Base-by-base conservation (phyloP, 2,888 invertebrate genomes). In the Panzeria rudis region DNA sequence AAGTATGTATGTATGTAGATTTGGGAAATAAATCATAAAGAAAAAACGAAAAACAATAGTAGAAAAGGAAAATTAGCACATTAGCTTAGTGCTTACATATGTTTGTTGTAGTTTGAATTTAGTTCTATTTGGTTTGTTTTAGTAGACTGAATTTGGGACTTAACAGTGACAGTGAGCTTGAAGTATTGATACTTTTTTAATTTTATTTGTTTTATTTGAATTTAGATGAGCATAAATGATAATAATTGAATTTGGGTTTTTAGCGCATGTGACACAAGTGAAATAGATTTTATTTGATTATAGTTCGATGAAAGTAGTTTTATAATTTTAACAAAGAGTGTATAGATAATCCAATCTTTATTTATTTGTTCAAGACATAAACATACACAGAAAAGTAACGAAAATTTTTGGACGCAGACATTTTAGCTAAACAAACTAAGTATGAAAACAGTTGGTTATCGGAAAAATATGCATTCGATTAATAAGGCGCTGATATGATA, bases 141-240 rank as follows among this genome's bases (percentile, higher is more conserved):
- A 76, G 86, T 87, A 84, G 62, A 73, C 87, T 86, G 87, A 87
- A 29, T 50, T 84, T 75, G 80, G 64, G 78, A 82, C 85, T 75
- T 69, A 79, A 85, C 85, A 82, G 82, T 85, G 85, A 82, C 66
- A 71, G 85, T 85, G 85, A 85, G 29, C 47, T 66, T 50, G 20
- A 79, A 79, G 72, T 79, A 64, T 47, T 66, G 35, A 64, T n/a
- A 66, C 5, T 38, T 69, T 62, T 44, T 72, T 44, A 35, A 35
- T 56, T 81, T 73, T 35, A 59, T 56, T 78, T 66, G 23, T 72
- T 78, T 82, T 52, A 50, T 62, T 83, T 38, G 17, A 79, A 56
- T 76, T 80, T 73, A 69, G 71, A 83, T 77, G 82, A 76, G 71
- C 64, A 20, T 62, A 50, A 76, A 71, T 77, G 76, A 77, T 56